phyloP scores from a whole-genome alignment of 2,888 invertebrate species.

The Microctonus aethiopoides region DNA sequence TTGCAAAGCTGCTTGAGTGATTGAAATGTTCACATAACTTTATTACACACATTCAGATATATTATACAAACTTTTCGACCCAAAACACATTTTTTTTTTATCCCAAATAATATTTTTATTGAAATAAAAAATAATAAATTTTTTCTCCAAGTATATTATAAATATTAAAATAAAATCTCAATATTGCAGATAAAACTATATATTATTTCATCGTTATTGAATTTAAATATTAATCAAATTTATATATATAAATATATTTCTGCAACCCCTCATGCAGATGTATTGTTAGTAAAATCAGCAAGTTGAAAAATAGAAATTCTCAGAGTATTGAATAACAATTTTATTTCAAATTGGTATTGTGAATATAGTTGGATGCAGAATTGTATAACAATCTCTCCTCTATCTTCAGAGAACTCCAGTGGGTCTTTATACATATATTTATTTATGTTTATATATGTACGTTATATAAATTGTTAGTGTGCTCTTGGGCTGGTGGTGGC shows the following conservation, averaged over 20 bases:
- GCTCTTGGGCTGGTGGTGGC: conserved; percentile 16
- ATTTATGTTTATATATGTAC: too few species aligned
- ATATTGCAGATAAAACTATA: too few species aligned
- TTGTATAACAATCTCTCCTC: not conserved
- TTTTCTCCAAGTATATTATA: too few species aligned
- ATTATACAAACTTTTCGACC: too few species aligned
- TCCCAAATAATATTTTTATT: too few species aligned
- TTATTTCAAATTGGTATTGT: conserved; percentile 47
- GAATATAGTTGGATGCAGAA: conserved; percentile 5
- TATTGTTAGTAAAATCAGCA: not conserved
- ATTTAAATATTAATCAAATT: too few species aligned
- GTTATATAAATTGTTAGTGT: conserved; percentile 9
- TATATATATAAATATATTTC: too few species aligned
- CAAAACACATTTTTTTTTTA: too few species aligned
- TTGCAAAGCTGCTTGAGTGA: not conserved
- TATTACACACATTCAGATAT: not conserved
- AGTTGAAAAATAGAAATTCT: conserved; percentile 61
- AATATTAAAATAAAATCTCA: too few species aligned
- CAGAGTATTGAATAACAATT: conserved; percentile 66
- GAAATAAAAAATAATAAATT: too few species aligned
- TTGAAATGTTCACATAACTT: not conserved
- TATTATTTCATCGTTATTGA: too few species aligned
- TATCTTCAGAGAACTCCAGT: not conserved
- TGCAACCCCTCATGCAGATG: not conserved
- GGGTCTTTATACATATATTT: conserved; percentile 17